These are phyloP conservation scores for Listronotus bonariensis DNA, from an alignment of 1,140 invertebrate genomes.

Conservation along the genomic window DNA sequence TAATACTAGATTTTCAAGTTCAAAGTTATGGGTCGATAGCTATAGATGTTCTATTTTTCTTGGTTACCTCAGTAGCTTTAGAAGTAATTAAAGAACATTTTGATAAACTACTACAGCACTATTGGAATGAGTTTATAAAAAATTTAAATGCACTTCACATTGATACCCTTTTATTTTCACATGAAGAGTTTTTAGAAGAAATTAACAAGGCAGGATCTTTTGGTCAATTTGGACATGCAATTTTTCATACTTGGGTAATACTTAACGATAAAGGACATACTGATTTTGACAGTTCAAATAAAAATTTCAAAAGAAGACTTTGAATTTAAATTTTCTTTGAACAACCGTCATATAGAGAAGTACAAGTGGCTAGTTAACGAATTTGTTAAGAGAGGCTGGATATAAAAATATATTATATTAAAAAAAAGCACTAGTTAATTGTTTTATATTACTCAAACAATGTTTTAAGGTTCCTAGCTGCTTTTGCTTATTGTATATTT, in stretches of 20 bases:
- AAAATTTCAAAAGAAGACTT: background rate
- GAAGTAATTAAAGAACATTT: constrained; percentile 50
- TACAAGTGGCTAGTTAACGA: constrained; percentile 4
- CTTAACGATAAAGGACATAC: background rate
- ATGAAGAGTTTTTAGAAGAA: constrained; percentile 26
- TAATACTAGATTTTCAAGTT: too few species aligned
- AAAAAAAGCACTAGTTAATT: too few species aligned
- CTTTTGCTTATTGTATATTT: too few species aligned
- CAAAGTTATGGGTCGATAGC: background rate
- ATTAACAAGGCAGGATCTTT: background rate
- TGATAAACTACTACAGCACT: constrained; percentile 56
- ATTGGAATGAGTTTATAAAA: constrained; percentile 57
- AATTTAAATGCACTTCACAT: constrained; percentile 23
- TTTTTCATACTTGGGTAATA: background rate
- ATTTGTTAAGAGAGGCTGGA: constrained; percentile 12
- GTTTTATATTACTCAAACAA: too few species aligned
- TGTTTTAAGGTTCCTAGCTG: too few species aligned
- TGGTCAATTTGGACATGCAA: constrained; percentile 1
- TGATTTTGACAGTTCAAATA: background rate
- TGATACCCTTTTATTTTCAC: constrained; percentile 23
- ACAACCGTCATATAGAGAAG: background rate
- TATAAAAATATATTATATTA: too few species aligned
- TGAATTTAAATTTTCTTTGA: background rate
- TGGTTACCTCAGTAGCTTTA: constrained; percentile 57
- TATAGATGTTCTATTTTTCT: constrained; percentile 60